These are phyloP conservation scores for Menidia beryllina DNA, from an alignment of 2,113 vertebrate genomes.

Conservation along the genomic window DNA sequence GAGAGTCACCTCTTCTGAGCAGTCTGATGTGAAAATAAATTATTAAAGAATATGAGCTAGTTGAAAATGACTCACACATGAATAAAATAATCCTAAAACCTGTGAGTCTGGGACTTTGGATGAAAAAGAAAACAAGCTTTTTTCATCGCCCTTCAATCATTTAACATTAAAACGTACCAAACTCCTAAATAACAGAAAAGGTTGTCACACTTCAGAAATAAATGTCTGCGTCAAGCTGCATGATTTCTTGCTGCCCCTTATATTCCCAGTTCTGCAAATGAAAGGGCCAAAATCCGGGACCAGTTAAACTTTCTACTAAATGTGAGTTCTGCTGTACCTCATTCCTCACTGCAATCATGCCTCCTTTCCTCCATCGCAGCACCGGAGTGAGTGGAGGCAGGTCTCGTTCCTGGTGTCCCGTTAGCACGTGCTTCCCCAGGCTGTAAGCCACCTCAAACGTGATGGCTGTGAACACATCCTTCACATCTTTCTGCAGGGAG, in stretches of 20 bases:
- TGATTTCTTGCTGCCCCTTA: not conserved
- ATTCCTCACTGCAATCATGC: constrained; percentile 91
- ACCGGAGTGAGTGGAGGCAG: constrained; percentile 89
- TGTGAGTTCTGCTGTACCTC: constrained; percentile 82
- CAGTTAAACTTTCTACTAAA: not conserved
- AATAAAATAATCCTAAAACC: not conserved
- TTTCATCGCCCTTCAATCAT: not conserved
- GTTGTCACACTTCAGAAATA: not conserved
- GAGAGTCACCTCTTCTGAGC: constrained; percentile 4
- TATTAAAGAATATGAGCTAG: constrained; percentile 6
- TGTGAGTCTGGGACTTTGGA: not conserved
- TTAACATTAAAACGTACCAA: too few relatives aligned
- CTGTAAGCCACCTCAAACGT: constrained; percentile 92
- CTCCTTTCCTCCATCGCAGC: constrained; percentile 95
- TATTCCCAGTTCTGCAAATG: not conserved
- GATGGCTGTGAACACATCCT: constrained; percentile 95
- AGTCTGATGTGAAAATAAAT: constrained; percentile 23
- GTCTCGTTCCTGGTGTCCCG: constrained; percentile 79
- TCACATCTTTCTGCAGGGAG: constrained; percentile 89
- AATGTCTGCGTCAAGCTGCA: not conserved
- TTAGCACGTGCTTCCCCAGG: constrained; percentile 84
- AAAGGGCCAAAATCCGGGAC: not conserved
- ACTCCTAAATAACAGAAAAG: too few relatives aligned
- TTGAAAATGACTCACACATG: constrained; percentile 18
- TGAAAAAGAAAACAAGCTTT: not conserved